phyloP scores from a whole-genome alignment of 2,888 invertebrate genomes.

The Pachydiplax longipennis region DNA sequence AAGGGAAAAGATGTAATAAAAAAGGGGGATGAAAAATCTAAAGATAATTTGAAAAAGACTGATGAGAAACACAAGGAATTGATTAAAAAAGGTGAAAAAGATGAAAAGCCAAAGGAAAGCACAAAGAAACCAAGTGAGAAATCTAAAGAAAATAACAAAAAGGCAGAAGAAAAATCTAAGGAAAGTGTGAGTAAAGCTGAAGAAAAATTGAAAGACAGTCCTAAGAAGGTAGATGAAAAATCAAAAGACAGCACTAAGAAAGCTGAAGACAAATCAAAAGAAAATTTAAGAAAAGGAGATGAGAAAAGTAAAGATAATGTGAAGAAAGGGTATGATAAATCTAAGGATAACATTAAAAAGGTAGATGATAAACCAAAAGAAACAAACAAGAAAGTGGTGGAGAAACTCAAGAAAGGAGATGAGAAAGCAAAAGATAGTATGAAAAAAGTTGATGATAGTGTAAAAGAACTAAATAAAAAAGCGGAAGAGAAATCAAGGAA shows the following conservation, averaged over 20 bases:
- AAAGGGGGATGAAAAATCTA: constrained; percentile 5
- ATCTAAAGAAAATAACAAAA: not conserved
- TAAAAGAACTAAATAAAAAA: not conserved
- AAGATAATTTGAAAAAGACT: not conserved
- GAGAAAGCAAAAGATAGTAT: not conserved
- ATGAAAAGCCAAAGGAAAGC: not conserved
- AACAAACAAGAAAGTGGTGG: not conserved
- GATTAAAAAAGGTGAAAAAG: not conserved
- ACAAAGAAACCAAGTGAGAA: not conserved
- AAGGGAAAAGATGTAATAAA: not conserved
- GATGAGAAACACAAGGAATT: not conserved
- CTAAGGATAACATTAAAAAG: not conserved
- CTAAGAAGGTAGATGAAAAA: not conserved
- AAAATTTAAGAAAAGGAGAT: not conserved
- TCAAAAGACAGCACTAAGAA: not conserved
- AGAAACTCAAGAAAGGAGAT: not conserved
- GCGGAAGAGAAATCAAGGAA: not conserved
- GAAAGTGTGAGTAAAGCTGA: not conserved
- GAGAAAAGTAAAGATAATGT: not conserved
- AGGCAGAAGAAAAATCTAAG: constrained; percentile 12
- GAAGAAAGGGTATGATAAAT: not conserved
- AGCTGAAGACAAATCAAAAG: not conserved
- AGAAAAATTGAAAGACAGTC: not conserved
- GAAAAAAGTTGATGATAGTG: not conserved
- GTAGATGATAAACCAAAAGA: constrained; percentile 18